A percentile compares a stretch with the other conserved stretches of the same genome.
phyloP scores from a whole-genome alignment of 2,888 invertebrate species.

The Schizaphis graminum region DNA sequence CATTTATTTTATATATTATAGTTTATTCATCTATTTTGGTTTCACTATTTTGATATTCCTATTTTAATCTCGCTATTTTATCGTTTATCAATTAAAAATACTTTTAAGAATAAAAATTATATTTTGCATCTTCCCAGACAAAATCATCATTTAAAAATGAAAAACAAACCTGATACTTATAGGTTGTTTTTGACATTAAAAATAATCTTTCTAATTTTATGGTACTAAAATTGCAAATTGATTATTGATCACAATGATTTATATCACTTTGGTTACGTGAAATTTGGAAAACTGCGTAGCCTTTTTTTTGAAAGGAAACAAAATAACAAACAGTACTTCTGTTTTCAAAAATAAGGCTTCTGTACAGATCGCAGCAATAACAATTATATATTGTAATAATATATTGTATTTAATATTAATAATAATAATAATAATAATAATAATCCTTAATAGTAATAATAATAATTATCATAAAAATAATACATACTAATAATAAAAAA shows the following conservation, averaged over 20 bases:
- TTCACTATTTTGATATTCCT: not conserved
- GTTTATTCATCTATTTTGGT: not conserved
- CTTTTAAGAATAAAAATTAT: not conserved
- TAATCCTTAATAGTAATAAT: conserved; percentile 28
- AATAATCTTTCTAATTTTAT: not conserved
- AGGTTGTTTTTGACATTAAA: not conserved
- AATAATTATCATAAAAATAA: not conserved
- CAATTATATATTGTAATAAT: conserved; percentile 11
- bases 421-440: conserved; percentile 37
- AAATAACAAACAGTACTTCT: not conserved
- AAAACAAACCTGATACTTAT: not conserved
- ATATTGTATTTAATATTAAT: conserved; percentile 27
- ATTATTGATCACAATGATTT: not conserved
- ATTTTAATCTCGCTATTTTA: not conserved
- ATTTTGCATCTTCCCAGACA: not conserved
- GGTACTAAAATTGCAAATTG: not conserved
- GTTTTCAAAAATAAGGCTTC: conserved; percentile 1
- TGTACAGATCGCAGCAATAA: conserved; percentile 20
- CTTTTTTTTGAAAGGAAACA: not conserved
- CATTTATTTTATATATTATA: not conserved
- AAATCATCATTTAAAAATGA: not conserved
- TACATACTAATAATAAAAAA: not conserved
- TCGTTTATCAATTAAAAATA: not conserved
- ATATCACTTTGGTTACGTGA: not conserved
- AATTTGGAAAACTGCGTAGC: not conserved